Conservation (phyloP, 2,888 invertebrate genomes). For the Conchocele bisecta region DNA sequence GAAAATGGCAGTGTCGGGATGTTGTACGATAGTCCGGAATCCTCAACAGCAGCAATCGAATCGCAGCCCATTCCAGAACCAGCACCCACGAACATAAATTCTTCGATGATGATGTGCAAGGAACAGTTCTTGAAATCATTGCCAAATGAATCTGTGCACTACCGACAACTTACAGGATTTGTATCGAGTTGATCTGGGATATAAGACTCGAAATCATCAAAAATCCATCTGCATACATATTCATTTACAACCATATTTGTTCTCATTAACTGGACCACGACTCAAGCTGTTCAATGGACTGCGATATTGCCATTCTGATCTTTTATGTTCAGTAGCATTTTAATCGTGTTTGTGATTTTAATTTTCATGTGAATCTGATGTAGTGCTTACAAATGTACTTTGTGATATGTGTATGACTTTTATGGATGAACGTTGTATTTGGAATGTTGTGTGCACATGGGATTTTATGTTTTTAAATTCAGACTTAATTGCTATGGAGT, state of each 20-base stretch:
- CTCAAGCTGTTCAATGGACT: conserved; percentile 64
- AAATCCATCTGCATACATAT: conserved; percentile 42
- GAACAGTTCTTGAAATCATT: conserved; percentile 64
- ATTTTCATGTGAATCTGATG: conserved; percentile 43
- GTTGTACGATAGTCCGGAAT: conserved; percentile 83
- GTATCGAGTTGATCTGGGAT: conserved; percentile 35
- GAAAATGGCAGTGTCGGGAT: conserved; percentile 87
- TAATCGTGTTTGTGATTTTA: conserved; percentile 57
- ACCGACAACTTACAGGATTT: conserved; percentile 42
- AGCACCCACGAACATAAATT: conserved; percentile 38
- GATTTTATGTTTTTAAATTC: conserved; percentile 7
- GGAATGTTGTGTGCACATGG: not conserved
- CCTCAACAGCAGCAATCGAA: no score
- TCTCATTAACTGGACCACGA: conserved; percentile 55
- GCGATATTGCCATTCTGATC: conserved; percentile 60
- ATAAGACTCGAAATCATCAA: conserved; percentile 21
- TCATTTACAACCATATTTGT: no score
- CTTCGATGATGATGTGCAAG: conserved; percentile 59
- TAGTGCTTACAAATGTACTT: conserved; percentile 59
- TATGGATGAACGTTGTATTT: not conserved
- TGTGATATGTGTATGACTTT: no score
- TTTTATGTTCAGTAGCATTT: conserved; percentile 49
- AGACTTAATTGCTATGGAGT: conserved; percentile 8
- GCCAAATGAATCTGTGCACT: conserved; percentile 34
- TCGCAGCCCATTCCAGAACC: no score